Conservation (phyloP, 2,888 invertebrate genomes). For the Junonia oenone region DNA sequence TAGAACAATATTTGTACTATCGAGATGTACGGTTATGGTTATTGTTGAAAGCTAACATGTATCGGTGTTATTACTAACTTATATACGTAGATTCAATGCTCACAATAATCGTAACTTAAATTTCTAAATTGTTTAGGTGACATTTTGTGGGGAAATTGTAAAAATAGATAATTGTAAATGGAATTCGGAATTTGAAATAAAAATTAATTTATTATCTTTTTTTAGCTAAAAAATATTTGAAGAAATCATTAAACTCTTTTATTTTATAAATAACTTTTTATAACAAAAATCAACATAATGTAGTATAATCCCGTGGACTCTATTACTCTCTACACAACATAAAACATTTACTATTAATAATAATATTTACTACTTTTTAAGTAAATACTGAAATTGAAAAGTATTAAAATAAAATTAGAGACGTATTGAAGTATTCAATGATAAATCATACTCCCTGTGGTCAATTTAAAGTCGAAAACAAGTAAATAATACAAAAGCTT, state of each 20-base stretch:
- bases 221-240: too few relatives aligned
- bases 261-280: too few relatives aligned
- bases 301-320: too few relatives aligned
- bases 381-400: too few relatives aligned
- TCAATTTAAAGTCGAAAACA: slow-evolving; percentile 39
- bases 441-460: slow-evolving; percentile 47
- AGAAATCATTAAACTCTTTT: too few relatives aligned
- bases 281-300: too few relatives aligned
- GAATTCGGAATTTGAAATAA: not conserved
- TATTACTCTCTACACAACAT: not conserved
- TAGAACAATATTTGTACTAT: slow-evolving; percentile 76
- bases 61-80: slow-evolving; percentile 12
- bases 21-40: slow-evolving; percentile 71
- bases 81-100: not conserved
- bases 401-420: slow-evolving; percentile 45
- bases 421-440: slow-evolving; percentile 54
- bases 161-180: not conserved
- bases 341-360: not conserved
- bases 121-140: not conserved
- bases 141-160: not conserved
- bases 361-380: too few relatives aligned
- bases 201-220: not conserved
- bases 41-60: slow-evolving; percentile 40
- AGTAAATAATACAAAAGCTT: slow-evolving; percentile 45
- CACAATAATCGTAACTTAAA: not conserved